Evolutionary conservation across 2,888 invertebrate genomes (phyloP).

Genomic region (Chrysomela aeneicollis): DNA sequence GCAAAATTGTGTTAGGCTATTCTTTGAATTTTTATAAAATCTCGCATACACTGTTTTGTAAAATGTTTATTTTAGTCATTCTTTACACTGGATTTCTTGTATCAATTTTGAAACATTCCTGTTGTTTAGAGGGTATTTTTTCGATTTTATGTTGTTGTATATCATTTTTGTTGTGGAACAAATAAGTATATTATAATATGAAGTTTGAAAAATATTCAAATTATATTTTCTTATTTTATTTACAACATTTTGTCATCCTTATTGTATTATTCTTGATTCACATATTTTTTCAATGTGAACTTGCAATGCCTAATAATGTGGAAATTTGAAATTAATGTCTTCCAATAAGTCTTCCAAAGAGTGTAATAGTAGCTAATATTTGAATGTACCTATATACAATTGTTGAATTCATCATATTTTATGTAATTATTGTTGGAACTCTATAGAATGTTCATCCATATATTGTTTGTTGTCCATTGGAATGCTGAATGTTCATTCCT

Average conservation of each 20-base stretch:
- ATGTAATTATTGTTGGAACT: too few species aligned
- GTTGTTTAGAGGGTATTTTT: too few species aligned
- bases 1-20: too few species aligned
- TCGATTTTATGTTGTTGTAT: neutral
- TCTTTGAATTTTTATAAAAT: neutral
- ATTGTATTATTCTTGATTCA: neutral
- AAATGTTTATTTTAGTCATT: too few species aligned
- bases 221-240: too few species aligned
- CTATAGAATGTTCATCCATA: too few species aligned
- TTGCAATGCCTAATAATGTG: neutral
- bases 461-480: neutral
- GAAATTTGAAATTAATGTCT: slow-evolving; percentile 25
- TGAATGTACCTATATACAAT: neutral
- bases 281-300: neutral
- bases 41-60: too few species aligned
- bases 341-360: slow-evolving; percentile 42
- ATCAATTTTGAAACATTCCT: neutral
- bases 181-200: too few species aligned
- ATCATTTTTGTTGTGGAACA: too few species aligned
- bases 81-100: neutral
- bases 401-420: too few species aligned
- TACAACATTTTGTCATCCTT: too few species aligned
- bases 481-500: neutral
- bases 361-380: slow-evolving; percentile 10
- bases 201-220: too few species aligned